Evolutionary conservation across 2,797 vertebrate species (phyloP).

Genomic region (Astyanax mexicanus): DNA sequence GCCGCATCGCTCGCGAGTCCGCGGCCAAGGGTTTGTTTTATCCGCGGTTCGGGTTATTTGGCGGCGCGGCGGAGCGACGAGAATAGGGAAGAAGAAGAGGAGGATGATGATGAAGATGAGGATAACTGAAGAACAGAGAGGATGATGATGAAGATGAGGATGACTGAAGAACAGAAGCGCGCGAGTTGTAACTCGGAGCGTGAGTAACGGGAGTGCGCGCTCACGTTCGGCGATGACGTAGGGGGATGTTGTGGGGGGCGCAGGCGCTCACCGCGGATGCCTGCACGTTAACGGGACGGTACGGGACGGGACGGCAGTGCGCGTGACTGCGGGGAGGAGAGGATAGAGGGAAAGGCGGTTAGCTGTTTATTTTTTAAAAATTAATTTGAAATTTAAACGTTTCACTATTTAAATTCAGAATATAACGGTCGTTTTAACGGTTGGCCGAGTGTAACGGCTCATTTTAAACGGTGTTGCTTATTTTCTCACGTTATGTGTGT

Average conservation of each 20-base stretch:
- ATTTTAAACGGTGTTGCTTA: background rate
- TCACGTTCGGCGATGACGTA: slow-evolving; percentile 64
- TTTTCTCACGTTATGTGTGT: background rate
- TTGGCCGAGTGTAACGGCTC: background rate
- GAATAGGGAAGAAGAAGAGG: no score
- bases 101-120: no score
- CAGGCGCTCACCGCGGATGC: slow-evolving; percentile 61
- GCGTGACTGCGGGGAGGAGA: slow-evolving; percentile 81
- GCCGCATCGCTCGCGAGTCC: slow-evolving; percentile 50
- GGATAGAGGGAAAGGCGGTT: slow-evolving; percentile 55
- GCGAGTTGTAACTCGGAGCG: no score
- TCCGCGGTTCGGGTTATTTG: slow-evolving; percentile 48
- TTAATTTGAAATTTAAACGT: no score
- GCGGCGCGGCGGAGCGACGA: slow-evolving; percentile 9
- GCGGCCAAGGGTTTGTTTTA: no score
- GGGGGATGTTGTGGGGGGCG: no score
- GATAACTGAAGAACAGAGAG: no score
- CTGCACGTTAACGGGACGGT: slow-evolving; percentile 67
- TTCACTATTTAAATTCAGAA: background rate
- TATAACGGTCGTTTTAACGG: background rate
- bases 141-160: no score
- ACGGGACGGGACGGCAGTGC: slow-evolving; percentile 71
- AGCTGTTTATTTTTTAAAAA: background rate
- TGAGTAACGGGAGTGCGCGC: slow-evolving; percentile 3
- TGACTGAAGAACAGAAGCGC: no score